Evolutionary conservation across 2,113 vertebrate species (phyloP).

Genomic region (Tichodroma muraria): DNA sequence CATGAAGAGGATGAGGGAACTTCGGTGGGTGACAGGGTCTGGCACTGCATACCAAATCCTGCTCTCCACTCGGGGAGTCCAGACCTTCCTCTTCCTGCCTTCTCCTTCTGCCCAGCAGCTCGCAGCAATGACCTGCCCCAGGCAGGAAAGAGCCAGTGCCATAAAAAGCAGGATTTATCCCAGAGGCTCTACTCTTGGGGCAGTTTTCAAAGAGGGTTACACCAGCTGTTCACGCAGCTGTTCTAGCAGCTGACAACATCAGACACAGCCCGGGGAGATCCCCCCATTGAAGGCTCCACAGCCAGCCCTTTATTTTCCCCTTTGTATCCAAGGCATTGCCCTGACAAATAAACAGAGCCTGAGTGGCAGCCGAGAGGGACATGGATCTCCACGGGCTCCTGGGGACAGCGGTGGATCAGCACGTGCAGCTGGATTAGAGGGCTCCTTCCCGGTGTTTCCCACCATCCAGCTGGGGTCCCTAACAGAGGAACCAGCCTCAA

Average conservation of each 20-base stretch:
- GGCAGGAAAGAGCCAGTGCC: background rate
- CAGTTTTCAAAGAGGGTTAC: background rate
- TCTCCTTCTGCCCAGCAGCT: background rate
- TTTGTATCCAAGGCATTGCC: background rate
- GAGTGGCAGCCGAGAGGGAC: background rate
- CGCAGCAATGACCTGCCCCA: background rate
- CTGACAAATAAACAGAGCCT: background rate
- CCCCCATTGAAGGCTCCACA: background rate
- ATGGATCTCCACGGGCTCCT: accelerated
- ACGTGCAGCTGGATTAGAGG: accelerated
- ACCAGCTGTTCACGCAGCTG: conserved; percentile 52
- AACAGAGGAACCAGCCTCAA: background rate
- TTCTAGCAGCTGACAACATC: conserved; percentile 41
- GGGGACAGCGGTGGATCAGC: background rate
- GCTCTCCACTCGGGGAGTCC: background rate
- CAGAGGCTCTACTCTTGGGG: background rate
- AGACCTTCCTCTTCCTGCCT: background rate
- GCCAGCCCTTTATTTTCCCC: background rate
- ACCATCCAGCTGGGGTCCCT: background rate
- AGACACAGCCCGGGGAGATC: background rate
- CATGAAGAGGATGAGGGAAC: background rate
- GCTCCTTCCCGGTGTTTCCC: background rate
- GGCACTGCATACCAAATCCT: background rate
- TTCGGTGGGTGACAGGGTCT: background rate
- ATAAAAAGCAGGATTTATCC: background rate